phyloP scores from a whole-genome alignment of 2,113 vertebrate species.

The Phainopepla nitens region DNA sequence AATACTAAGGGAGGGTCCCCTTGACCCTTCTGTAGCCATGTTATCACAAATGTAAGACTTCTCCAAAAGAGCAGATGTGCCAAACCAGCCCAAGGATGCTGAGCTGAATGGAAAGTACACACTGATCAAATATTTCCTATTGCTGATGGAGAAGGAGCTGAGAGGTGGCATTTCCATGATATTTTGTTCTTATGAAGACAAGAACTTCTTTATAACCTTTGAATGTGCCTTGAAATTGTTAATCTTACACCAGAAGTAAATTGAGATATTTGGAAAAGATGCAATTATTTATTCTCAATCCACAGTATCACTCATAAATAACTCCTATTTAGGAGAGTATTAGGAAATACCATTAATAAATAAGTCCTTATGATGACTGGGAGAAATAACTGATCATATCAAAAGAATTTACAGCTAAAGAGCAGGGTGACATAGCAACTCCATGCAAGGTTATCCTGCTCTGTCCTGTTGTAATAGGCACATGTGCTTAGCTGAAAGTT shows the following conservation, averaged over 20 bases:
- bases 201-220: slow-evolving; percentile 31
- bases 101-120: slow-evolving; percentile 31
- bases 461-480: not conserved
- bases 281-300: not conserved
- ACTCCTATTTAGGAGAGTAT: not conserved
- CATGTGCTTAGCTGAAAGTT: not conserved
- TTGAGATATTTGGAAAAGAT: not conserved
- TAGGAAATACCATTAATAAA: not conserved
- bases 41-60: not conserved
- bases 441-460: not conserved
- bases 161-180: slow-evolving; percentile 19
- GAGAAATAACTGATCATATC: not conserved
- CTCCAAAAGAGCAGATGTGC: not conserved
- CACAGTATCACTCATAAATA: not conserved
- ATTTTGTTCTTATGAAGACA: slow-evolving; percentile 43
- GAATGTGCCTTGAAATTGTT: not conserved
- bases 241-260: not conserved
- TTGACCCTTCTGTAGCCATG: not conserved
- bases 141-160: not conserved
- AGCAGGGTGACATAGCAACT: not conserved
- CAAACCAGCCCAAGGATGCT: not conserved
- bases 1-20: not conserved
- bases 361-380: not conserved
- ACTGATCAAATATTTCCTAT: slow-evolving; percentile 29
- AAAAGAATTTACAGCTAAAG: slow-evolving; percentile 4